phyloP scores from a whole-genome alignment of 2,888 invertebrate species.

The Agrenia bidenticulata region DNA sequence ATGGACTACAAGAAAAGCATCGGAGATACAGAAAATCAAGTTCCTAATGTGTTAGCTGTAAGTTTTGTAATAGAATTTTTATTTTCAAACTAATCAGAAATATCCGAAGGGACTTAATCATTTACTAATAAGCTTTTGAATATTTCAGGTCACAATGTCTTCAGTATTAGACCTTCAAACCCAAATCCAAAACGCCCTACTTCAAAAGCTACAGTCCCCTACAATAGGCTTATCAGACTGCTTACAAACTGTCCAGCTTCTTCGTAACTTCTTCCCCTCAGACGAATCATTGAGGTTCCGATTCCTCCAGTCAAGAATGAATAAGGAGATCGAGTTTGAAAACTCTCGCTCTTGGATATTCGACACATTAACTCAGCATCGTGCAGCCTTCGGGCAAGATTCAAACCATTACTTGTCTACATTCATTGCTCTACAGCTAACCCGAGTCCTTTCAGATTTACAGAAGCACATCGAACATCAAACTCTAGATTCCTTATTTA shows the following conservation, averaged over 20 bases:
- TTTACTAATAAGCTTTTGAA: constrained; percentile 10
- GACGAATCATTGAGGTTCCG: constrained; percentile 48
- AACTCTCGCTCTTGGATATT: constrained; percentile 50
- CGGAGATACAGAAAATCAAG: constrained; percentile 22
- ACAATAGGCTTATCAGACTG: constrained; percentile 50
- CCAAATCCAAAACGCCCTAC: constrained; percentile 48
- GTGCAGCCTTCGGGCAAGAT: constrained; percentile 52
- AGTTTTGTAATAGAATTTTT: no score
- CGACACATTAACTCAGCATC: constrained; percentile 50
- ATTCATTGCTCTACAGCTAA: constrained; percentile 48
- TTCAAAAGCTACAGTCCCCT: constrained; percentile 47
- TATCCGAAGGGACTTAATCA: no score
- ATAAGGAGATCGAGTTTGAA: constrained; percentile 46
- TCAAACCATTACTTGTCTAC: constrained; percentile 50
- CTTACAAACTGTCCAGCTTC: constrained; percentile 48
- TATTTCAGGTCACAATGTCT: constrained; percentile 41
- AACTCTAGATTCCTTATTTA: constrained; percentile 39
- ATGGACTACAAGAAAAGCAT: constrained; percentile 45
- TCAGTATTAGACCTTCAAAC: constrained; percentile 48
- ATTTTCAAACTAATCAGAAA: no score
- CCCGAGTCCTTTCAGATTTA: constrained; percentile 40
- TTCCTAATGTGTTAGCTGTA: constrained; percentile 29
- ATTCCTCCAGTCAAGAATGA: constrained; percentile 49
- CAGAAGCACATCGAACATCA: constrained; percentile 44
- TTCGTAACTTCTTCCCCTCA: constrained; percentile 50